phyloP scores from a whole-genome alignment of 2,888 invertebrate species.

The Xestia c-nigrum region DNA sequence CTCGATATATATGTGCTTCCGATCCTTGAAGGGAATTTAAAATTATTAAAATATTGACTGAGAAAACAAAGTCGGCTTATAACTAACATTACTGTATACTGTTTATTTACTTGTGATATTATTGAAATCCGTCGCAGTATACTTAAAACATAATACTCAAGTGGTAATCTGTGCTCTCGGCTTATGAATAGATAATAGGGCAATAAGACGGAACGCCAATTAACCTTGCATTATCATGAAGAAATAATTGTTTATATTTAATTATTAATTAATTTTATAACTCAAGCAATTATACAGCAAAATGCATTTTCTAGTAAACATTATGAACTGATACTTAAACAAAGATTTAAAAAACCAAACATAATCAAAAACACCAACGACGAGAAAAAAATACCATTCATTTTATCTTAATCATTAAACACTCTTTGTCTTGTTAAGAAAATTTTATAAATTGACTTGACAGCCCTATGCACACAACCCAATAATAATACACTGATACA shows the following conservation, averaged over 20 bases:
- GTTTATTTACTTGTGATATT: background rate
- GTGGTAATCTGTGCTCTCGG: conserved; percentile 4
- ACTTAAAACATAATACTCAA: background rate
- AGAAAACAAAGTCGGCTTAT: background rate
- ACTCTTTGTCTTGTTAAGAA: background rate
- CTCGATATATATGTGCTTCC: too few relatives aligned
- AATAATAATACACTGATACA: conserved; percentile 52
- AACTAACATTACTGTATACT: background rate
- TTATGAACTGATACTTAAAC: background rate
- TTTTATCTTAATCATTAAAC: background rate
- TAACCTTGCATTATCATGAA: conserved; percentile 16
- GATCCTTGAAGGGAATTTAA: background rate
- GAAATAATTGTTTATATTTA: conserved; percentile 30
- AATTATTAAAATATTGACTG: background rate
- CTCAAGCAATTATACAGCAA: background rate
- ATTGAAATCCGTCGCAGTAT: background rate
- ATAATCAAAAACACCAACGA: background rate
- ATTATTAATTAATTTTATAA: conserved; percentile 25
- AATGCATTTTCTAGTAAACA: conserved; percentile 7
- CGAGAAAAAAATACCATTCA: background rate
- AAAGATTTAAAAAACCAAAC: background rate
- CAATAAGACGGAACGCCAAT: conserved; percentile 14
- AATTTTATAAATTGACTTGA: conserved; percentile 1
- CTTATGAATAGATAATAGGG: conserved; percentile 5
- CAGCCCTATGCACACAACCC: conserved; percentile 43